These are phyloP conservation scores for Micrastur ruficollis DNA, from an alignment of 2,797 vertebrate genomes.

Conservation along the genomic window DNA sequence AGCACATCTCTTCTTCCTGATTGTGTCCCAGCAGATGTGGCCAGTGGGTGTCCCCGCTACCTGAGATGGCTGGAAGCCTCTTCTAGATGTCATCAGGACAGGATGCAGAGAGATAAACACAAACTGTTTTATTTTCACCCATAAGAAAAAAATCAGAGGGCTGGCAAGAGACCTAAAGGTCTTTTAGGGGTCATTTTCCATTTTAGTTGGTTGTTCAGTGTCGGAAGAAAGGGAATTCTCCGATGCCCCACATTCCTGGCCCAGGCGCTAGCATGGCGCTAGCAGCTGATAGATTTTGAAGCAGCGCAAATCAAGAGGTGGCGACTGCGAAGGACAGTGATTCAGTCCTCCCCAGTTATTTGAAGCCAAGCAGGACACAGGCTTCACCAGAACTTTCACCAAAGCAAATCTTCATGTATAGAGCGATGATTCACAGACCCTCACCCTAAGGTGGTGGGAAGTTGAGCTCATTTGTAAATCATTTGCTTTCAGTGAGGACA, in stretches of 20 bases:
- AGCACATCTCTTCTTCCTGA: background rate
- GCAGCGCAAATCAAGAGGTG: background rate
- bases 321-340: background rate
- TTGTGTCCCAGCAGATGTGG: background rate
- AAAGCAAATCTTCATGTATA: background rate
- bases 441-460: background rate
- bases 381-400: constrained; percentile 4
- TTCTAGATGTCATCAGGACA: background rate
- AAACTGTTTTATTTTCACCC: background rate
- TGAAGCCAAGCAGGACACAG: background rate
- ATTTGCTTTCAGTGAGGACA: background rate
- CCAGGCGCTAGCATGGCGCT: background rate
- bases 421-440: background rate
- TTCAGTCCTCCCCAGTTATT: background rate
- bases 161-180: background rate
- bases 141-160: background rate
- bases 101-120: background rate
- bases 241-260: rapidly evolving
- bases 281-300: background rate
- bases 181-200: background rate
- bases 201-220: background rate
- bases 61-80: background rate
- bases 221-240: background rate
- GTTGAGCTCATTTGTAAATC: background rate
- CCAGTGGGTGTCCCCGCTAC: background rate